Percentiles rank a stretch among this genome's conserved stretches.
These are phyloP conservation scores for Scaptomyza hsui DNA, from an alignment of 1,140 invertebrate species.

Conservation along the genomic window DNA sequence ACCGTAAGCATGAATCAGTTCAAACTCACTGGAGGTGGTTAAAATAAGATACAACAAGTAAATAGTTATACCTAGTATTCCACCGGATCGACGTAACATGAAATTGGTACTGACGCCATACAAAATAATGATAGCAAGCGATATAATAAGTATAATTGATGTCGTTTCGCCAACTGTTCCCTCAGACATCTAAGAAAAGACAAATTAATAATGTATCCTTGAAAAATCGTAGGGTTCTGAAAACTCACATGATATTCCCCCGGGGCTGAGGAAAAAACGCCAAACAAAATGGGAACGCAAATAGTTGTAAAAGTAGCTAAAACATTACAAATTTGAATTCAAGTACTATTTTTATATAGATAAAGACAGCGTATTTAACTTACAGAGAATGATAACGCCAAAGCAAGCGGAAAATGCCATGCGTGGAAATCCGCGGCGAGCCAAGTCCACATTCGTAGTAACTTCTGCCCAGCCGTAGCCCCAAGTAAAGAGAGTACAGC, in stretches of 20 bases:
- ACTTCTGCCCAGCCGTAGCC: conserved; percentile 21
- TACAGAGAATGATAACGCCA: conserved; percentile 27
- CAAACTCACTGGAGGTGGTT: conserved; percentile 25
- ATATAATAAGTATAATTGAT: conserved; percentile 25
- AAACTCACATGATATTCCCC: background rate
- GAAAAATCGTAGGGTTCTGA: background rate
- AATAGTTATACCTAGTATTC: conserved; percentile 21
- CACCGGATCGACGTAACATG: conserved; percentile 33
- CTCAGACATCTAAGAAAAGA: conserved; percentile 16
- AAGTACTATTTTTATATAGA: background rate
- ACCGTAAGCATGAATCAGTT: conserved; percentile 33
- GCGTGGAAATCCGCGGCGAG: conserved; percentile 27
- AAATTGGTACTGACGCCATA: conserved; percentile 45
- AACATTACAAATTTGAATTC: background rate
- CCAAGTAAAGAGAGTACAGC: conserved; percentile 42
- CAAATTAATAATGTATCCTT: background rate
- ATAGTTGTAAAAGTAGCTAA: conserved; percentile 24
- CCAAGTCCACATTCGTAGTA: conserved; percentile 14
- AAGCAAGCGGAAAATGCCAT: conserved; percentile 44
- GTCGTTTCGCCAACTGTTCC: conserved; percentile 29
- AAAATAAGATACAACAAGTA: conserved; percentile 24
- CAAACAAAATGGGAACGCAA: conserved; percentile 16
- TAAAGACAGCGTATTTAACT: background rate
- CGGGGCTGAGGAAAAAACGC: background rate
- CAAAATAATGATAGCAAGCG: background rate